Conservation (phyloP, 2,113 vertebrate genomes). For the Alexandromys fortis region DNA sequence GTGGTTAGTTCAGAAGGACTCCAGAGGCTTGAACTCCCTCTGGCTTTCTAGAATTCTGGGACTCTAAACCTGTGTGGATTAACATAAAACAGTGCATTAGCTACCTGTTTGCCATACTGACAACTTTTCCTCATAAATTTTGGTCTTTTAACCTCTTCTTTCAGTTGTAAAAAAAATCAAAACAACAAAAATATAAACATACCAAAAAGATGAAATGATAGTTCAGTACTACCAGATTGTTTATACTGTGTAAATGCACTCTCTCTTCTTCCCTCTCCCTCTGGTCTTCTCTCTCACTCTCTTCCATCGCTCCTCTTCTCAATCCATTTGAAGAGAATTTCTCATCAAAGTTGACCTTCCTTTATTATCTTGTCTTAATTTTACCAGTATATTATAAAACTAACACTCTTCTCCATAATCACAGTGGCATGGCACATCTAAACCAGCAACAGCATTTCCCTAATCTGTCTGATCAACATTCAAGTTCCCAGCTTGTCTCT, state of each 20-base stretch:
- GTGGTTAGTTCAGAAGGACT: not conserved
- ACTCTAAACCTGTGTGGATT: not conserved
- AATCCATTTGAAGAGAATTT: not conserved
- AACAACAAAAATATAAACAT: not conserved
- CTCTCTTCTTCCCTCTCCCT: not conserved
- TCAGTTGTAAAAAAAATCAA: not conserved
- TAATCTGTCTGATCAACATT: not conserved
- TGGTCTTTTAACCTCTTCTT: not conserved
- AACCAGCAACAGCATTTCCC: not conserved
- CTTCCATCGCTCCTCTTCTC: not conserved
- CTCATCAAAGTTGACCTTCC: not conserved
- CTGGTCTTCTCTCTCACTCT: not conserved
- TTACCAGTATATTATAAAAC: not conserved
- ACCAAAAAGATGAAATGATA: not conserved
- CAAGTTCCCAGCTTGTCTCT: not conserved
- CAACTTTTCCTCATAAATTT: not conserved
- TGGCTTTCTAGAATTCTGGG: not conserved
- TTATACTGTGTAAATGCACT: not conserved
- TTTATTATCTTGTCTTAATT: not conserved
- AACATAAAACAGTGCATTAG: not conserved
- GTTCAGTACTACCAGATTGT: not conserved
- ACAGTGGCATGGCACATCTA: not conserved
- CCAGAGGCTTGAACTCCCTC: not conserved
- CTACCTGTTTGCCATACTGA: not conserved
- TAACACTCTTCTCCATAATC: slow-evolving; percentile 1